These are phyloP conservation scores for Umimayanthus chanpuru DNA, from an alignment of 92 coral and sea anemone genomes.

Conservation along the genomic window DNA sequence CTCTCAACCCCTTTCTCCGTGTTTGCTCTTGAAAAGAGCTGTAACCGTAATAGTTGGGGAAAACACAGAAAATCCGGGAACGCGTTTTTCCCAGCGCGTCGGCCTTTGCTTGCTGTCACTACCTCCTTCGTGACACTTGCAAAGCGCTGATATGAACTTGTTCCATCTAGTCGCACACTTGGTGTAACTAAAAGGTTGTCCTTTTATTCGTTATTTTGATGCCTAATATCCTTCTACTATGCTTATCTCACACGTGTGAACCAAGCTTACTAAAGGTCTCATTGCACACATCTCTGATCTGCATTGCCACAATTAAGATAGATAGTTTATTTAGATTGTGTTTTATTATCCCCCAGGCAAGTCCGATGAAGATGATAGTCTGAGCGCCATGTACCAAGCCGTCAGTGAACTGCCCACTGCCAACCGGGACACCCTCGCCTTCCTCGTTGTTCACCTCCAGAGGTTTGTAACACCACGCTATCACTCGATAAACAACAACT, in stretches of 20 bases:
- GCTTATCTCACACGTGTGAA: too few species aligned
- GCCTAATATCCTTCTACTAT: too few species aligned
- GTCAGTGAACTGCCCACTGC: constrained; percentile 98
- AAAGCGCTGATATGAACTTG: too few species aligned
- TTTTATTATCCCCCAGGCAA: constrained; percentile 56
- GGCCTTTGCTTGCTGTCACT: background rate
- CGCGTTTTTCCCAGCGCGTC: background rate
- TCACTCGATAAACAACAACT: background rate
- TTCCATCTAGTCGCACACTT: too few species aligned
- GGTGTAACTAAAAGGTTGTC: too few species aligned
- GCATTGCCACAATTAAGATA: background rate
- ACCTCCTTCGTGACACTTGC: background rate
- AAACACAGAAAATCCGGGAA: background rate
- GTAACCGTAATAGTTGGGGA: too few species aligned
- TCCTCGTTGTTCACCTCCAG: constrained; percentile 80
- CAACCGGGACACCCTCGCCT: constrained; percentile 96
- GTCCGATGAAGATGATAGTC: constrained; percentile 85
- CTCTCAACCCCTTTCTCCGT: too few species aligned
- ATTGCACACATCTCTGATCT: background rate
- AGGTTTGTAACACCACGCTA: constrained; percentile 58
- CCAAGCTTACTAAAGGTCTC: background rate
- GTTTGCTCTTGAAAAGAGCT: too few species aligned
- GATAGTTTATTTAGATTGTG: background rate
- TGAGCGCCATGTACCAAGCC: constrained; percentile 88
- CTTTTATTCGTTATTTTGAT: too few species aligned